Evolutionary conservation across 2,797 vertebrate species (phyloP).

Genomic region (Poecilia wingei): DNA sequence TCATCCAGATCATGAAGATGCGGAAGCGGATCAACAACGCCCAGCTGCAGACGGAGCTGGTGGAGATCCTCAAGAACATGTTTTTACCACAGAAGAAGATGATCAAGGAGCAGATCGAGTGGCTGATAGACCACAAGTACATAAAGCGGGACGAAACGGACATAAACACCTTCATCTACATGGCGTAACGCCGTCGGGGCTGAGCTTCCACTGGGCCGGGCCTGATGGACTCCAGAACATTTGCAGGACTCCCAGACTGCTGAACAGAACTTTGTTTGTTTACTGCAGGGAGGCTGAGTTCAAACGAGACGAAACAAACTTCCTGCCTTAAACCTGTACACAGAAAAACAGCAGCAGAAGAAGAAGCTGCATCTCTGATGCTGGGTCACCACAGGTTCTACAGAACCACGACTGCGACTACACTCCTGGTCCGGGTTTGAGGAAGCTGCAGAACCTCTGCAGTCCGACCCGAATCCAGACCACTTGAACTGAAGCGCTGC

Average conservation of each 20-base stretch:
- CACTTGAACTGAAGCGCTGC: conserved; percentile 21
- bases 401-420: conserved; percentile 38
- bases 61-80: conserved; percentile 99
- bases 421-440: conserved; percentile 48
- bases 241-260: conserved; percentile 71
- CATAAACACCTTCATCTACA: conserved; percentile 99
- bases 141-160: conserved; percentile 97
- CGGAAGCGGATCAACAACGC: conserved; percentile 99
- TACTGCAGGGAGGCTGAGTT: conserved; percentile 66
- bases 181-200: conserved; percentile 86
- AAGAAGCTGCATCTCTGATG: conserved; percentile 23
- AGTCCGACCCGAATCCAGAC: conserved; percentile 37
- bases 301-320: conserved; percentile 61
- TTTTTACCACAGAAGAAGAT: conserved; percentile 99
- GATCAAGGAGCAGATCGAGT: conserved; percentile 99
- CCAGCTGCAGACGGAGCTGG: conserved; percentile 99
- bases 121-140: conserved; percentile 99
- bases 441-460: conserved; percentile 32
- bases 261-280: conserved; percentile 41
- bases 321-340: conserved; percentile 75
- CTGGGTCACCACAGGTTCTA: conserved; percentile 24
- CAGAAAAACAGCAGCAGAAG: conserved; percentile 35
- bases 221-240: conserved; percentile 69
- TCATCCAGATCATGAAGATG: conserved; percentile 99
- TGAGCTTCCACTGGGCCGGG: conserved; percentile 49